phyloP scores from a whole-genome alignment of 53 echinoderm and acorn worm genomes.

The Luidia sarsii region DNA sequence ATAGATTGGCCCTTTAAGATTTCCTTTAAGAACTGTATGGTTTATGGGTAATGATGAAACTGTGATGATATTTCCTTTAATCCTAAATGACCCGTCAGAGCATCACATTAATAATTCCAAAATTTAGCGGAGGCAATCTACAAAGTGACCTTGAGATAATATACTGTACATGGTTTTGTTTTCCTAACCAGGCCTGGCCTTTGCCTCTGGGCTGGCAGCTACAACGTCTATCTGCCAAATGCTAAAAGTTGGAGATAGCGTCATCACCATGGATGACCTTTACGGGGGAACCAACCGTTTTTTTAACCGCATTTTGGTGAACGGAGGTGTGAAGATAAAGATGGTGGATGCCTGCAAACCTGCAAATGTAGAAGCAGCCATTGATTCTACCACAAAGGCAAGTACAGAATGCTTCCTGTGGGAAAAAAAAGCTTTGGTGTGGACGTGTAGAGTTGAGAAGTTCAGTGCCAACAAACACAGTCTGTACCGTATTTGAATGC shows the following conservation, averaged over 20 bases:
- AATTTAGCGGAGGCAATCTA: background rate
- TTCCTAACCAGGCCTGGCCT: conserved; percentile 68
- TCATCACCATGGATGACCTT: conserved; percentile 90
- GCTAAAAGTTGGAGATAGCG: conserved; percentile 78
- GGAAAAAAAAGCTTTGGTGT: no score
- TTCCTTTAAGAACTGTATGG: no score
- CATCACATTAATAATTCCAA: background rate
- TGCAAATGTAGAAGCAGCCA: conserved; percentile 65
- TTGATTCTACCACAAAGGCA: conserved; percentile 85
- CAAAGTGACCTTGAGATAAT: no score
- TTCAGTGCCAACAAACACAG: no score
- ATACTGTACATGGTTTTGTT: background rate
- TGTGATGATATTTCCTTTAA: background rate
- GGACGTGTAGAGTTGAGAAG: no score
- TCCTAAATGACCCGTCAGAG: background rate
- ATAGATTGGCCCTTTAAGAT: no score
- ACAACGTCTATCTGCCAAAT: conserved; percentile 82
- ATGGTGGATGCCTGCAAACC: conserved; percentile 79
- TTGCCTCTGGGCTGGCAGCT: conserved; percentile 88
- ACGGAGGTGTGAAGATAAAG: conserved; percentile 61
- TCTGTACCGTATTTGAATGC: no score
- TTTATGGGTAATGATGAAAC: no score
- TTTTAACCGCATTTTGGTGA: conserved; percentile 71
- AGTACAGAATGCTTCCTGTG: no score
- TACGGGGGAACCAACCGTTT: conserved; percentile 96